Conservation (phyloP, 1,140 invertebrate species). For the Cherax quadricarinatus region DNA sequence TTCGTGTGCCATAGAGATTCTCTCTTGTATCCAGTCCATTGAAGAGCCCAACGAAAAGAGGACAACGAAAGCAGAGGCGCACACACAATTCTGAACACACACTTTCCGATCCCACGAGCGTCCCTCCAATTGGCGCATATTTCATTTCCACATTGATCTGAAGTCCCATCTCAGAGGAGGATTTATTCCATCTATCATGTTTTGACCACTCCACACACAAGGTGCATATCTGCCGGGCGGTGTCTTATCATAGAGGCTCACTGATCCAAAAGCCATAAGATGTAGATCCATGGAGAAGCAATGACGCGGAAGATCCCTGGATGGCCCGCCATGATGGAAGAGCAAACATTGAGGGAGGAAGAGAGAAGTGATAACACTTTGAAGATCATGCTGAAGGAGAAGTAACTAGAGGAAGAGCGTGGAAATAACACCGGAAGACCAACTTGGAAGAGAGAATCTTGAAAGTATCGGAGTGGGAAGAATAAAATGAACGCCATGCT, state of each 20-base stretch:
- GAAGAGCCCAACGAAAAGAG: too few relatives aligned
- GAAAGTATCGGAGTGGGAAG: too few relatives aligned
- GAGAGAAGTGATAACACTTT: too few relatives aligned
- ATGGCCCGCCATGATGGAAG: neutral
- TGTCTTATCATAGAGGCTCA: neutral
- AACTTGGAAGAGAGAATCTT: too few relatives aligned
- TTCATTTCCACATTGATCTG: neutral
- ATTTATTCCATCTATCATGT: neutral
- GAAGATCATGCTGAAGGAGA: neutral
- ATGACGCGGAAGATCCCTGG: neutral
- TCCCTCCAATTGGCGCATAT: neutral
- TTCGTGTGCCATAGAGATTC: too few relatives aligned
- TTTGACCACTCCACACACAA: neutral
- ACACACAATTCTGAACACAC: neutral
- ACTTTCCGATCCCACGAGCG: neutral
- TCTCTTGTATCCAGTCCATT: too few relatives aligned
- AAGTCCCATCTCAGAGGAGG: neutral
- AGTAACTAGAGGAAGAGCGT: neutral
- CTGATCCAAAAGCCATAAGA: slow-evolving; percentile 5
- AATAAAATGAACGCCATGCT: too few relatives aligned
- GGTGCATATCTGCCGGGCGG: neutral
- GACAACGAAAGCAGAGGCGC: too few relatives aligned
- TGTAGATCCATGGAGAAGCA: neutral
- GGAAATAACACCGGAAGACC: too few relatives aligned
- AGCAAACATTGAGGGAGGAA: neutral